These are phyloP conservation scores for Rhynchotus rufescens DNA, from an alignment of 2,797 vertebrate genomes.

Conservation along the genomic window DNA sequence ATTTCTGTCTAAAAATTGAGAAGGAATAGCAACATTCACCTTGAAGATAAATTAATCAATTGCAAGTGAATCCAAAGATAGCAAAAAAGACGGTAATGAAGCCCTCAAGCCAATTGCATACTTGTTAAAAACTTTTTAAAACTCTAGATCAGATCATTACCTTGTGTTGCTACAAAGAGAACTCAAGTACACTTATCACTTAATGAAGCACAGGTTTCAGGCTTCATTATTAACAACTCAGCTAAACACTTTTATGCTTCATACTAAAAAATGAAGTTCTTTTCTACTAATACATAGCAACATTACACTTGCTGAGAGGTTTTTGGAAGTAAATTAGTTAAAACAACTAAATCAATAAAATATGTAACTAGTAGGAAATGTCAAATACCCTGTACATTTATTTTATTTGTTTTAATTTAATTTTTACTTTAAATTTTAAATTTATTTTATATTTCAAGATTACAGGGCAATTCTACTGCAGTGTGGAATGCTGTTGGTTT, in stretches of 20 bases:
- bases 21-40: background rate
- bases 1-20: background rate
- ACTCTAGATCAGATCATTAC: background rate
- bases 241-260: background rate
- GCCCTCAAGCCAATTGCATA: slow-evolving; percentile 15
- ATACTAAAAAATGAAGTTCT: background rate
- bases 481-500: background rate
- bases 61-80: background rate
- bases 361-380: background rate
- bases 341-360: background rate
- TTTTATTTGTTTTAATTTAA: too few species aligned
- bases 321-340: background rate
- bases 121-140: background rate
- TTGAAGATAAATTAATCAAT: background rate
- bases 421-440: too few species aligned
- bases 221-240: background rate
- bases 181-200: background rate
- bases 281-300: background rate
- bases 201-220: background rate
- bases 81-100: background rate
- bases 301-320: background rate
- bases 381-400: background rate
- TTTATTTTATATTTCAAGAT: background rate
- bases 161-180: background rate
- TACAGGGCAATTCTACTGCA: background rate